phyloP scores from a whole-genome alignment of 2,113 vertebrate genomes.

The Pluvialis apricaria region DNA sequence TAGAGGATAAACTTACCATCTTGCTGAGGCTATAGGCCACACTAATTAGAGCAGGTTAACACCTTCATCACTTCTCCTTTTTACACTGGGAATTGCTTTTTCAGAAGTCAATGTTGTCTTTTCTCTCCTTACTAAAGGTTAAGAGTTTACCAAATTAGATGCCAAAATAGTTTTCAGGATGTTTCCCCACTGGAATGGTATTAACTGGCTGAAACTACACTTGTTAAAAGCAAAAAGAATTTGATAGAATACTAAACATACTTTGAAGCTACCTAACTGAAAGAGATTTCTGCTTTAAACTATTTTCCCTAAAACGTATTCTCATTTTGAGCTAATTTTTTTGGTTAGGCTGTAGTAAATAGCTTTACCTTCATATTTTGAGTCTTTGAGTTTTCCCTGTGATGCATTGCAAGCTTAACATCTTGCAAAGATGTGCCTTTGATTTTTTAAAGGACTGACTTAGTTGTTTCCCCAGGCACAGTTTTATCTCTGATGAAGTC shows the following conservation, averaged over 20 bases:
- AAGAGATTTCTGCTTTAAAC: background rate
- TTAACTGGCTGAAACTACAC: background rate
- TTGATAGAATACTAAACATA: background rate
- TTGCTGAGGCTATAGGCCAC: background rate
- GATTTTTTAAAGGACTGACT: background rate
- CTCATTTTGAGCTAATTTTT: background rate
- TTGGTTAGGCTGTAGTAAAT: background rate
- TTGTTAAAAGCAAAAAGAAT: background rate
- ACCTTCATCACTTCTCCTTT: background rate
- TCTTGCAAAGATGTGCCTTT: background rate
- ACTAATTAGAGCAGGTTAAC: background rate
- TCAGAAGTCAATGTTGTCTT: background rate
- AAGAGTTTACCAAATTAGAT: background rate
- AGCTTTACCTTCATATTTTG: background rate
- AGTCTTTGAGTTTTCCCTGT: background rate
- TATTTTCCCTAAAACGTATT: background rate
- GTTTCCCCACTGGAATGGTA: background rate
- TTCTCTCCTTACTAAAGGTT: background rate
- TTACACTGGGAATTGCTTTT: background rate
- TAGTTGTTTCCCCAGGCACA: background rate
- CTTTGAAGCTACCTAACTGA: background rate
- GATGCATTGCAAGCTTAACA: background rate
- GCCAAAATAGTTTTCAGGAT: background rate
- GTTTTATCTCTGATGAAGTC: background rate
- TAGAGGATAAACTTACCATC: background rate